Evolutionary conservation across 2,797 vertebrate species (phyloP), one percentile per base, ranked within the genome.

Genomic region (Enteromius trimaculatus): DNA sequence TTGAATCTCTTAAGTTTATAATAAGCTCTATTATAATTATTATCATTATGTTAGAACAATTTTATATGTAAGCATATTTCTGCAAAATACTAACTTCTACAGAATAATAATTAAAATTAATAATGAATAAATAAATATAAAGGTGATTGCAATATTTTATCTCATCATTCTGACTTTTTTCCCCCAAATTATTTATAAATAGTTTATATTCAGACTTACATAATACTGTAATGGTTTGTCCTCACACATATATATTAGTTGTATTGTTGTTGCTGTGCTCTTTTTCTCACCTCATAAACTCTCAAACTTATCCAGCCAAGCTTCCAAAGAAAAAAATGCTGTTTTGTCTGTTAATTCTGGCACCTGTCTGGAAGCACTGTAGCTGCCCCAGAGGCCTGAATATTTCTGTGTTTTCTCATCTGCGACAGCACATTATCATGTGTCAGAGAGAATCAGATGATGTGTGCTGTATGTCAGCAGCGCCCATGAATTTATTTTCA

Each of bases 401-500:
- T 88, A 85, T 92, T 90, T 89, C 84, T 62, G 64, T 75, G 62
- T 88, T 82, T 85, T 89, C 88, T 91, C 90, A 82, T 91, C 88
- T 44, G 81, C 6, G 60, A 83, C 88, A 74, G 76, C 80, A 89
- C 85, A 74, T 77, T 65, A 70, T 75, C 85, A 90, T 84, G 85
- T 87, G 88, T 89, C 87, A 91, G 87, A 89, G 89, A 87, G 89
- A 87, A 92, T 89, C 87, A 81, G 78, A 81, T 71, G 69, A 75
- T 44, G 34, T 21, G 37, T 75, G 71, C 71, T 85, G 66, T 26
- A 80, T 83, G 86, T 91, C 90, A 90, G 89, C 89, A 88, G 60
- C 74, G 83, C 83, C 60, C 85, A 89, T 65, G 81, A 79, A 84
- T 76, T 66, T 14, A 84, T 74, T 53, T 69, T 79, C 72, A 76